Base-by-base conservation (phyloP, 2,888 invertebrate species). In the Neoaliturus tenellus region DNA sequence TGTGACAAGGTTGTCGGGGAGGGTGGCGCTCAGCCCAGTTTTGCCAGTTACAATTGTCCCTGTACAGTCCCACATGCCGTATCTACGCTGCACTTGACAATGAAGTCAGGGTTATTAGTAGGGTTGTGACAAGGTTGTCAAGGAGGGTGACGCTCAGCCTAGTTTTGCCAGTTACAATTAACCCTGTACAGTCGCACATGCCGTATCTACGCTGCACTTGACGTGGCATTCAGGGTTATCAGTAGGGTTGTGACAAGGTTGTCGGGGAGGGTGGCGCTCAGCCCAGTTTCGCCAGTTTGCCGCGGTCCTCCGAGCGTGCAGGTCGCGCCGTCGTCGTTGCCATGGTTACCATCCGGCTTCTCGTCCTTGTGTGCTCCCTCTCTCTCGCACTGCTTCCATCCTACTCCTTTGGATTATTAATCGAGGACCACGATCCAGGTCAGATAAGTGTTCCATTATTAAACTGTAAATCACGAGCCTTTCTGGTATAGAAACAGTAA, bases 361-460 rank as follows among this genome's bases (percentile, higher is more conserved):
- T 39, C 71, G 71, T 71, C 62, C 62, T 62, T 28, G 62, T 62
- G 28, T 12, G 14, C 14, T 8, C 62, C 5, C 62, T 62, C 62
- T 25, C 55, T 55, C 55, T 55, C 33, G 10, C 35, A 39, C 71
- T 71, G 20, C 12, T n/a, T 1, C 17, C 17, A 35, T 23, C 20
- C 35, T 71, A 1, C 31, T 28, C 31, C 39, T 71, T 23, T 17
- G 71, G 62, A 28, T 28, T 55, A 55, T 55, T 62, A 28, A 62
- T 62, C 31, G 62, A 62, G 62, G 62, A 62, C 62, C 62, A 62
- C 28, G 62, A 25, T 62, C 62, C 62, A 62, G 62, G 62, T 62
- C 62, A 55, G 55, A 55, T 55, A 55, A 55, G 55, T 55, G 55
- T 20, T 55, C 23, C 25, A 12, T 14, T 35, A 35, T 35, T 35